Evolutionary conservation across 2,797 vertebrate genomes (phyloP), one percentile per base, ranked within the genome.

Genomic region (Sebastolobus altivelis): DNA sequence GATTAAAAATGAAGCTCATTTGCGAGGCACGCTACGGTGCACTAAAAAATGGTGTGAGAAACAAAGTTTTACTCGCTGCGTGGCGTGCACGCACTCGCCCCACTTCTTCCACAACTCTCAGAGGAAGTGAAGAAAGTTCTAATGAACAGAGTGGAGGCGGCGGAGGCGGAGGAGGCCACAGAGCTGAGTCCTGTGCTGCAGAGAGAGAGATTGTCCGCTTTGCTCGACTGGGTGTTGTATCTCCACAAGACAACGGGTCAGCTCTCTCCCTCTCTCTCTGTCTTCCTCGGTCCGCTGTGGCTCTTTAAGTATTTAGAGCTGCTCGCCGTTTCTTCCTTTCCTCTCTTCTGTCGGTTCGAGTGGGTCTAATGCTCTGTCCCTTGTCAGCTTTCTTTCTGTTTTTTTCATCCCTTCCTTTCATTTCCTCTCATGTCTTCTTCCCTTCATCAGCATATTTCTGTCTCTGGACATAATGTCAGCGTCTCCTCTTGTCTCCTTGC

Each of bases 241-340:
- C 88, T 92, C 43, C 35, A 9, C 43, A 63, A 88, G 79, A 86
- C 86, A 79, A 80, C 14, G 62, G 88, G 85, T 84, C 83, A 79
- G 74, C 27, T 74, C 69, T 68, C 78, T 37, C 77, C 71, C n/a
- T 62, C 54, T 62, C 54, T 72, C 67, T 59, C 68, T 68, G 59
- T 85, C 73, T 76, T 65, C 69, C 54, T 65, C 55, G 12, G 56
- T 73, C 85, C 43, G 0, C 77, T 70, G 80, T 79, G 72, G 75
- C 78, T 88, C 70, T 85, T 82, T 79, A 77, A 87, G 84, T 71
- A 86, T 89, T 90, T 78, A 86, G 80, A 92, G 81, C 90, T 61
- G 70, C 55, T 55, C 0, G 72, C 60, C 54, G 59, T 76, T 81
- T 84, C 81, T 65, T 84, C 70, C 66, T 56, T 65, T 72, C 67